Conservation (phyloP, 2,888 invertebrate genomes). For the Eurytoma californica region DNA sequence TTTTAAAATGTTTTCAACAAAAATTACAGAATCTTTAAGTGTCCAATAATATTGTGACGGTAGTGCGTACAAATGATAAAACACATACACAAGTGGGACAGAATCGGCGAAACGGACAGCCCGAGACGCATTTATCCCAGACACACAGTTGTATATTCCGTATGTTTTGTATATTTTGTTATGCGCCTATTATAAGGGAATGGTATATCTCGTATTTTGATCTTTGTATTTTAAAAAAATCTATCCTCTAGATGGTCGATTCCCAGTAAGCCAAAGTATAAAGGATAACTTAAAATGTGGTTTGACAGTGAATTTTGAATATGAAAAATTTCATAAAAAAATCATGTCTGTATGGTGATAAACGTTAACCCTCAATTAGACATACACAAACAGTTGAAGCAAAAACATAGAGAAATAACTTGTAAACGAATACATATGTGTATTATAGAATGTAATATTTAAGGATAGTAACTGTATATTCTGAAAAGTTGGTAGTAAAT, state of each 20-base stretch:
- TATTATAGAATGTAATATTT: constrained; percentile 32
- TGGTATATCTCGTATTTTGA: constrained; percentile 49
- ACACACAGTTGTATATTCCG: constrained; percentile 62
- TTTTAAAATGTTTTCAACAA: constrained; percentile 1
- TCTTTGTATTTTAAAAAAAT: constrained; percentile 47
- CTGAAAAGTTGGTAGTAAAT: constrained; percentile 26
- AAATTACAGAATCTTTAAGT: constrained; percentile 37
- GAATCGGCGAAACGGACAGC: constrained; percentile 46
- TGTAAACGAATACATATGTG: not conserved
- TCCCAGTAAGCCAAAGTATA: constrained; percentile 41
- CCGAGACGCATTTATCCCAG: constrained; percentile 60
- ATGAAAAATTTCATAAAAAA: constrained; percentile 39
- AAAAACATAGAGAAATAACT: constrained; percentile 26
- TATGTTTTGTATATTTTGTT: constrained; percentile 67
- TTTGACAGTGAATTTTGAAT: constrained; percentile 34
- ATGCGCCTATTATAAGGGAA: constrained; percentile 55
- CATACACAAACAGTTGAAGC: constrained; percentile 18
- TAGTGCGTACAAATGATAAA: constrained; percentile 24
- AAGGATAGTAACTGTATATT: constrained; percentile 20
- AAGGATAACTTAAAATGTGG: constrained; percentile 29
- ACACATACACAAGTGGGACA: constrained; percentile 27
- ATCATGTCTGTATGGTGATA: constrained; percentile 51
- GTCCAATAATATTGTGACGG: constrained; percentile 34
- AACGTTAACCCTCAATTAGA: constrained; percentile 50
- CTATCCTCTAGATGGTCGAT: constrained; percentile 39